Percentiles rank a stretch among this genome's conserved stretches.
Evolutionary conservation across 2,113 vertebrate species (phyloP).

Genomic region (western clawed frog (Xenopus tropicalis)): DNA sequence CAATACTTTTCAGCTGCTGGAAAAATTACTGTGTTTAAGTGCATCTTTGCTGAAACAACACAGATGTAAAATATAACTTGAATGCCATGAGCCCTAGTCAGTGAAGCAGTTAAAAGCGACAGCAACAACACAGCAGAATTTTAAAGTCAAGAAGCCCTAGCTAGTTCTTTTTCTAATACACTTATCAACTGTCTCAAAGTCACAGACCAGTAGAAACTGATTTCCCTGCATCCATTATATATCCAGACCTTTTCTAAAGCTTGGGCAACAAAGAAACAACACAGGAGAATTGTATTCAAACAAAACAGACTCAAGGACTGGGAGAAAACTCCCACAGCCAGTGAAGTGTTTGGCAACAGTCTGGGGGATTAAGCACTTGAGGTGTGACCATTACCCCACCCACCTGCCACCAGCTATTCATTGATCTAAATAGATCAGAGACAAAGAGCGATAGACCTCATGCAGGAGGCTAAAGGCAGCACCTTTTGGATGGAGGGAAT

Average conservation of each 20-base stretch:
- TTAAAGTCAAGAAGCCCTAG: conserved; percentile 24
- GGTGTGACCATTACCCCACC: conserved; percentile 38
- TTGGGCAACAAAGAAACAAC: conserved; percentile 37
- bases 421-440: conserved; percentile 41
- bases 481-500: neutral
- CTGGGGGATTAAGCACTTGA: conserved; percentile 42
- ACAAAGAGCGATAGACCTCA: conserved; percentile 40
- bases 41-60: no score
- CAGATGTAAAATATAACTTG: no score
- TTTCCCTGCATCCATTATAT: conserved; percentile 38
- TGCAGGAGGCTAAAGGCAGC: conserved; percentile 24
- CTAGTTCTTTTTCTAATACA: conserved; percentile 29
- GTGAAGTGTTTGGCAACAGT: conserved; percentile 45
- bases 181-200: conserved; percentile 30
- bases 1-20: no score
- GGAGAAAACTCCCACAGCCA: conserved; percentile 44
- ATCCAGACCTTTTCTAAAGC: conserved; percentile 22
- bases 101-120: neutral
- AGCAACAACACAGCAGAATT: neutral
- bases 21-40: no score
- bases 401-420: conserved; percentile 40
- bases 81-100: no score
- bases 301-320: conserved; percentile 34
- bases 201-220: conserved; percentile 34
- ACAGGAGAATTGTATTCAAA: conserved; percentile 37